Evolutionary conservation across 2,797 vertebrate genomes (phyloP), one percentile per base, ranked within the genome.

Genomic region (Gambusia yucatana): DNA sequence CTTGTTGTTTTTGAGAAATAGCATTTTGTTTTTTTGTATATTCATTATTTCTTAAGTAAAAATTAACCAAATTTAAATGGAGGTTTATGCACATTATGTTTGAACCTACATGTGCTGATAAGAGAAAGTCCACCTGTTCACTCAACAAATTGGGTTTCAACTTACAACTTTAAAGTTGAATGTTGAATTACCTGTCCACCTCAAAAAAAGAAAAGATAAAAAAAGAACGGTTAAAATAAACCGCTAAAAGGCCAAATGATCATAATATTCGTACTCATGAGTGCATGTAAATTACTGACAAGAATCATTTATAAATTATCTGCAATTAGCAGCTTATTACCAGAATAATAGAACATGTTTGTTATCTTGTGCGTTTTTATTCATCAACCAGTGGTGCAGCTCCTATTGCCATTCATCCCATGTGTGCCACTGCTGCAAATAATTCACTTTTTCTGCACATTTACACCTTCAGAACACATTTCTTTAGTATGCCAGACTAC

Each of bases 341-440:
- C 88, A 92, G 91, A 95, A 93, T 92, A 91, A 95, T 94, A 61
- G 85, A 92, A 81, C 79, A 65, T 50, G 50, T 84, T 20, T 22
- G 88, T 80, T 91, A 75, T 87, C 94, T 91, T 88, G 83, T 92
- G 87, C 89, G 84, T 88, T 87, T 90, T 90, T 91, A 91, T 93
- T 89, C 83, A 89, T 89, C 77, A 81, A 17, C 11, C 11, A 59
- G 28, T 17, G 59, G 13, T 6, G 6, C 16, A 20, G 59, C 59
- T 63, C 16, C 36, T 16, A 63, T 36, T 36, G 30, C 30, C 30
- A 63, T 36, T 16, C 6, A 63, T 30, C 16, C 59, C 16, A 61
- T 61, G 14, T 33, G 30, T 33, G 2, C 17, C 61, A 20, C 63
- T 65, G 17, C 17, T 41, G 3, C 63, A 67, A 4, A 39, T 9